Base-by-base conservation (phyloP, 2,113 vertebrate species). In the Saimiri boliviensis region DNA sequence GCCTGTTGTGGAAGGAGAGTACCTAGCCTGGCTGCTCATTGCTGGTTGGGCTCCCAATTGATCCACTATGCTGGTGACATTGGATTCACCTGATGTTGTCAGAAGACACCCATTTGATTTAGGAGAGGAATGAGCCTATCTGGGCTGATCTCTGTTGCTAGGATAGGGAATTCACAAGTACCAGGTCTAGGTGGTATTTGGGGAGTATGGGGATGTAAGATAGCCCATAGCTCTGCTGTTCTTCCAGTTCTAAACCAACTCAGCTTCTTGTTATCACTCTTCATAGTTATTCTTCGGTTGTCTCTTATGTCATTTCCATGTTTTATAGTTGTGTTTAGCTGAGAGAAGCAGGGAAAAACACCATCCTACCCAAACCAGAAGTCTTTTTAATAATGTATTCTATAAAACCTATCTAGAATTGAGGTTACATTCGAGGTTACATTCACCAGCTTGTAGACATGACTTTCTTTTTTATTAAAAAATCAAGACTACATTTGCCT, bases 381-480 rank as follows among this genome's bases (percentile, higher is more conserved):
- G 17, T 94, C 20, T 87, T 93, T 92, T 60, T 60, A 83, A 91
- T 91, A 89, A 58, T 82, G 11, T 52, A 30, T 89, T 94, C 16
- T 94, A 80, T 83, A 35, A 49, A 79, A 56, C 47, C 68, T 96
- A 49, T 16, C 52, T 81, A 86, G 91, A 94, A 96, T 90, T 92
- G n/a, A 89, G 37, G 30, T 96, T 93, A 86, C 32, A 92, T 92
- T 92, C 86, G n/a, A 89, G 37, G 30, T 96, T 93, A 86, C 32
- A 92, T 92, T 92, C 86, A 91, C 45, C 63, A 92, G 16, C 27
- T 96, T 95, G 23, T 40, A 94, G 81, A 77, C 21, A 60, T 81
- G 37, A 81, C 63, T 89, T 95, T 79, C 27, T 89, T 89, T 37
- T 68, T 93, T 85, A 74, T n/a, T 21, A 86, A 27, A 89, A 94